A percentile compares a stretch with the other conserved stretches of the same genome.
phyloP scores from a whole-genome alignment of 2,888 invertebrate species.

The Conus canariensis region DNA sequence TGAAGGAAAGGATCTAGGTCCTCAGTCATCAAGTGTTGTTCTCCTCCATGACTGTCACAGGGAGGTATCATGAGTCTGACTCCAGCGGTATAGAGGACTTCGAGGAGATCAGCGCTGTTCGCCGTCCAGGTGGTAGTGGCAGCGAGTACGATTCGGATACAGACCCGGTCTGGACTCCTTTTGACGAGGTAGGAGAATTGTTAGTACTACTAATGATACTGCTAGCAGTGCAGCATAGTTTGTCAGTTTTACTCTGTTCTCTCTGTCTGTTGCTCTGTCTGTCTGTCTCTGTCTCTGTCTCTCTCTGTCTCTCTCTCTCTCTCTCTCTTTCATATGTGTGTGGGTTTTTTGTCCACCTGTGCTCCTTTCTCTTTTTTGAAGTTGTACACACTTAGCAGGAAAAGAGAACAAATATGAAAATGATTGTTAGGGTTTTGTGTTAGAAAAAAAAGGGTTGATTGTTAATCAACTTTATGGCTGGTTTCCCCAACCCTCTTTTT shows the following conservation, averaged over 20 bases:
- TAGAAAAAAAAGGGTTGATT: too few relatives aligned
- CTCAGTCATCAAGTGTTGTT: too few relatives aligned
- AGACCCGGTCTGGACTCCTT: constrained; percentile 76
- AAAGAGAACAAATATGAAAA: too few relatives aligned
- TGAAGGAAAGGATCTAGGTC: too few relatives aligned
- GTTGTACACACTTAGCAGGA: too few relatives aligned
- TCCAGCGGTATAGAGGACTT: constrained; percentile 37
- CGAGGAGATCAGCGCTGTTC: neutral
- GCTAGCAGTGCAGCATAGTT: too few relatives aligned
- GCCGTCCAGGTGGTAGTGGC: constrained; percentile 22
- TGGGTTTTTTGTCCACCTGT: too few relatives aligned
- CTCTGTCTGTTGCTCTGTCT: neutral
- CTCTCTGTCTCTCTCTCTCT: neutral
- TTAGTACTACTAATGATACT: neutral
- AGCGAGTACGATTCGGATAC: constrained; percentile 73
- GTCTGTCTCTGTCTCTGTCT: neutral
- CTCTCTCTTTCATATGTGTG: too few relatives aligned
- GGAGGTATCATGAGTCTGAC: constrained; percentile 43
- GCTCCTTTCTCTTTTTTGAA: too few relatives aligned
- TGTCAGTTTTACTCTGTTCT: neutral
- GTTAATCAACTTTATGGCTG: too few relatives aligned
- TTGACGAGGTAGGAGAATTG: constrained; percentile 59
- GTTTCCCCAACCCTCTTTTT: too few relatives aligned
- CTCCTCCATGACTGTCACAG: neutral
- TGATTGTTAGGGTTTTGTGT: too few relatives aligned